A percentile compares a stretch with the other conserved stretches of the same genome.
phyloP scores from a whole-genome alignment of 2,797 vertebrate genomes.

The Gallinago solitaria region DNA sequence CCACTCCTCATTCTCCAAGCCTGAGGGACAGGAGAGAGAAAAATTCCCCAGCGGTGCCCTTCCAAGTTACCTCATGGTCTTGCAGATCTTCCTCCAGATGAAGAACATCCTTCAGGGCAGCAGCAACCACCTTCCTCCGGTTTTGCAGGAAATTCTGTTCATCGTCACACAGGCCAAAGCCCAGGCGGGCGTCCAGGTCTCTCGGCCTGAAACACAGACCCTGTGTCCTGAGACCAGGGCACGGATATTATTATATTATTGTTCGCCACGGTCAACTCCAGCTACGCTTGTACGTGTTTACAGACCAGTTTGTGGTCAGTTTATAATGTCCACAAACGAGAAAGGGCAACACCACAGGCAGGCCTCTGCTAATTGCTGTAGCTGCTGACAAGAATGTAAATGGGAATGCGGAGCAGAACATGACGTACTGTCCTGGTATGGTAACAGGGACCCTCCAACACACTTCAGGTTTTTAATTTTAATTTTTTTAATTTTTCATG shows the following conservation, averaged over 20 bases:
- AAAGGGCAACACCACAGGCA: not conserved
- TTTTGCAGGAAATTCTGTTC: conserved; percentile 83
- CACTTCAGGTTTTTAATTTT: not conserved
- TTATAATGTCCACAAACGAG: not conserved
- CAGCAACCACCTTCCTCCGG: conserved; percentile 75
- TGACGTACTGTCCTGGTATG: not conserved
- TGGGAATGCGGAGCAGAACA: not conserved
- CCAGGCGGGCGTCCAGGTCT: conserved; percentile 78
- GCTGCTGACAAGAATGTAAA: not conserved
- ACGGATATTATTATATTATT: not conserved
- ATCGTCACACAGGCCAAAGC: conserved; percentile 78
- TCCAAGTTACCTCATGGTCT: conserved; percentile 76
- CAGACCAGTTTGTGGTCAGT: not conserved
- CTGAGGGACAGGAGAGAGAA: not conserved
- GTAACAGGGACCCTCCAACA: not conserved
- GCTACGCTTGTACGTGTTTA: not conserved
- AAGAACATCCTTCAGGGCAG: conserved; percentile 77
- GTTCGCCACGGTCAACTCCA: fast-evolving
- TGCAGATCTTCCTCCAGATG: conserved; percentile 74
- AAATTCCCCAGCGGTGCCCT: not conserved
- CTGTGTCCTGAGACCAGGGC: conserved; percentile 63
- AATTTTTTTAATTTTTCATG: not conserved
- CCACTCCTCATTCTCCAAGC: not conserved
- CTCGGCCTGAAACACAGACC: conserved; percentile 65
- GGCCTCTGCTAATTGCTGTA: not conserved